Percentiles rank a stretch among this genome's conserved stretches.
phyloP scores from a whole-genome alignment of 2,113 vertebrate genomes.

The Ptyas mucosa region DNA sequence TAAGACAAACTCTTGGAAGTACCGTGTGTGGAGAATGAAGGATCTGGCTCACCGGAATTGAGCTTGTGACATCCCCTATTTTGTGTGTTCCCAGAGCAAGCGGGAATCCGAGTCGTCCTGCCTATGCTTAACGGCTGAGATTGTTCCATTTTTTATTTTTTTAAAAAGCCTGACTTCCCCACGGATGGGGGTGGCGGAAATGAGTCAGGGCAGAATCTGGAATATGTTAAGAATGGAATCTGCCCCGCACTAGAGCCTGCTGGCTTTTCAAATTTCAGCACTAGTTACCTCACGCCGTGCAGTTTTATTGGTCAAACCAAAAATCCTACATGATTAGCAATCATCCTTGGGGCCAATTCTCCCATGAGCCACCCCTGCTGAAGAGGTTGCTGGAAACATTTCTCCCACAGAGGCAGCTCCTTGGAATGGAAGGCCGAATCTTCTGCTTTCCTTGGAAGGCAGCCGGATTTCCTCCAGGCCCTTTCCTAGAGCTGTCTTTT shows the following conservation, averaged over 20 bases:
- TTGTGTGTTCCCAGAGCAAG: not conserved
- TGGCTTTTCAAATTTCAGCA: not conserved
- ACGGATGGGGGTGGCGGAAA: not conserved
- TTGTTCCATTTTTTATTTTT: not conserved
- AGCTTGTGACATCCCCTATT: not conserved
- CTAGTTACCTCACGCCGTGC: not conserved
- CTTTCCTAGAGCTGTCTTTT: not conserved
- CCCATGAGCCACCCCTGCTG: not conserved
- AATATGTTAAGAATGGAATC: not conserved
- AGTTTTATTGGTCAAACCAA: not conserved
- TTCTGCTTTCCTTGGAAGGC: conserved; percentile 4
- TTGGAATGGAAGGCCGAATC: not conserved
- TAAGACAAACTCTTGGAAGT: not conserved
- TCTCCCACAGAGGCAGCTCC: not conserved
- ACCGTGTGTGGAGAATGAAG: not conserved
- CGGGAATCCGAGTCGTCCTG: too few relatives aligned
- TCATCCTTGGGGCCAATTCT: not conserved
- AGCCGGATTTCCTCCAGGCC: not conserved
- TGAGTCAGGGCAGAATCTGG: not conserved
- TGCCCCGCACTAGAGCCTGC: not conserved
- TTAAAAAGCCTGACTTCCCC: not conserved
- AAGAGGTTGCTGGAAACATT: not conserved
- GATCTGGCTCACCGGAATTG: not conserved
- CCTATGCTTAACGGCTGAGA: not conserved
- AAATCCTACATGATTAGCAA: not conserved